Conservation (phyloP, 2,113 vertebrate genomes). For the Vulpes ferrilata region DNA sequence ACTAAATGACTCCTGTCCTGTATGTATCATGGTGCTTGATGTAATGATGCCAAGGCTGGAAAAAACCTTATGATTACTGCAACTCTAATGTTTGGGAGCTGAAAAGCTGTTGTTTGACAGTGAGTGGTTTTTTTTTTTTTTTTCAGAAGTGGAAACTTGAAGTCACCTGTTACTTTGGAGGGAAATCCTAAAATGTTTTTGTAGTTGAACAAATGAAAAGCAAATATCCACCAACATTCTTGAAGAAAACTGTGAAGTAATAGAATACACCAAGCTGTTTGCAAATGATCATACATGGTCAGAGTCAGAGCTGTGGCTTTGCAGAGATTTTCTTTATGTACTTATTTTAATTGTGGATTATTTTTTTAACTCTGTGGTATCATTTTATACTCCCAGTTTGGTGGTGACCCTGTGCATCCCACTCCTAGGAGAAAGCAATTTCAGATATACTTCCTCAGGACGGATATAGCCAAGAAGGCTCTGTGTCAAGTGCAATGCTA, state of each 20-base stretch:
- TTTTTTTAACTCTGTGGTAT: neutral
- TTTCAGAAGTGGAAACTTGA: neutral
- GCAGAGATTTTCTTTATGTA: neutral
- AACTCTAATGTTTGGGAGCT: neutral
- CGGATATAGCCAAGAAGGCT: neutral
- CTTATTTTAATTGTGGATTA: neutral
- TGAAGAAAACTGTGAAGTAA: conserved; percentile 45
- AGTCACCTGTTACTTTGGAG: neutral
- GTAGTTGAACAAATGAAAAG: neutral
- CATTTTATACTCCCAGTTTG: neutral
- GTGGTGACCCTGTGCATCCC: neutral
- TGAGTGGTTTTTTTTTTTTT: neutral
- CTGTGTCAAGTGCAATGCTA: neutral
- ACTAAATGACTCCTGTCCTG: neutral
- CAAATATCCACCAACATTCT: neutral
- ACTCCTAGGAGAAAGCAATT: conserved; percentile 9
- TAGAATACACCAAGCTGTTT: conserved; percentile 23
- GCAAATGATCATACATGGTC: neutral
- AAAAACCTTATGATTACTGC: neutral
- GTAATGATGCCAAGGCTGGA: neutral
- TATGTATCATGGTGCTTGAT: neutral
- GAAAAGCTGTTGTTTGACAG: neutral
- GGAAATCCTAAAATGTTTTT: neutral
- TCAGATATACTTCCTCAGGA: neutral
- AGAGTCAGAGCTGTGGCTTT: neutral